Conservation (phyloP, 2,797 vertebrate species). For the Parauchenoglanis punctatus region DNA sequence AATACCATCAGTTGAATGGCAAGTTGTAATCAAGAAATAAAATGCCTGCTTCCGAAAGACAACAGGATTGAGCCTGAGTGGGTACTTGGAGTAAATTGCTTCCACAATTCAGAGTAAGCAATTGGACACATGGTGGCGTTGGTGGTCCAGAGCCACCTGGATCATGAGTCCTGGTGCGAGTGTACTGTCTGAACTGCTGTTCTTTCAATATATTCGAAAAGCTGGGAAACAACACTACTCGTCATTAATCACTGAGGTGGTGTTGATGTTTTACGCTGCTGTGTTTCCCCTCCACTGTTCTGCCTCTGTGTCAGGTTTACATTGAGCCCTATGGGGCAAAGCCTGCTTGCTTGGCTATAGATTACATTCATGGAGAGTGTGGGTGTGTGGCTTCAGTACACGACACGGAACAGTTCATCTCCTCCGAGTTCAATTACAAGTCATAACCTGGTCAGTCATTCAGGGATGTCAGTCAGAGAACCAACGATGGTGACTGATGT, state of each 20-base stretch:
- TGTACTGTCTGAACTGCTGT: background rate
- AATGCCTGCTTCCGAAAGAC: background rate
- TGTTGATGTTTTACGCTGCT: background rate
- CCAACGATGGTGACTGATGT: background rate
- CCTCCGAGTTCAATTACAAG: background rate
- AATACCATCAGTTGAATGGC: too few species aligned
- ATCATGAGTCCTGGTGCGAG: background rate
- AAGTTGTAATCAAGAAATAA: too few species aligned
- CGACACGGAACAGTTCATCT: background rate
- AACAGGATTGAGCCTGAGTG: background rate
- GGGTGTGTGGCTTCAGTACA: background rate
- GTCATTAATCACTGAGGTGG: background rate
- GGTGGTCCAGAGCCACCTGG: too few species aligned
- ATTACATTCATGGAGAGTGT: background rate
- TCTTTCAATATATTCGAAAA: background rate
- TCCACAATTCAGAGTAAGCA: too few species aligned
- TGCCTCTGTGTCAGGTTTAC: conserved; percentile 14
- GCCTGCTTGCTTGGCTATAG: background rate
- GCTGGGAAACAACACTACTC: background rate
- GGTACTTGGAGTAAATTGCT: background rate
- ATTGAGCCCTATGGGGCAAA: background rate
- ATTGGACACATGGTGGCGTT: too few species aligned
- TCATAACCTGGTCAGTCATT: too few species aligned
- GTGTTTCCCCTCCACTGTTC: background rate
- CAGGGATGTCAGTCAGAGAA: background rate